Percentiles rank a stretch among this genome's conserved stretches.
These are phyloP conservation scores for Catotricha subobsoleta DNA, from an alignment of 2,888 invertebrate genomes.

Conservation along the genomic window DNA sequence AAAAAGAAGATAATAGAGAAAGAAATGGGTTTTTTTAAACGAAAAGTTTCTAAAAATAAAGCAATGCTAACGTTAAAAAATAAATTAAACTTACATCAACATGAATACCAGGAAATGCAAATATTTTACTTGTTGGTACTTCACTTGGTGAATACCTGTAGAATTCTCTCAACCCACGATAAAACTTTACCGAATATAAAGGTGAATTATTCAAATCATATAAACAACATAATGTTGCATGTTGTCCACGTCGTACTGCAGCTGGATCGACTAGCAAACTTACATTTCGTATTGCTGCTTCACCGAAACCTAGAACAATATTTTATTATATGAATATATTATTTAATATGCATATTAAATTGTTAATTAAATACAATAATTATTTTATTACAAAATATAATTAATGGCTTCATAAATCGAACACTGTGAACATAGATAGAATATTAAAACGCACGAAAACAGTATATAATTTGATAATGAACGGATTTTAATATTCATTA, in stretches of 20 bases:
- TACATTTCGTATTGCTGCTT: constrained; percentile 50
- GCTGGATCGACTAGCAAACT: constrained; percentile 50
- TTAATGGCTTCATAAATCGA: neutral
- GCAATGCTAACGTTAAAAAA: neutral
- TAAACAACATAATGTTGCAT: constrained; percentile 51
- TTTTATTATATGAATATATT: neutral
- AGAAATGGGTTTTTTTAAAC: neutral
- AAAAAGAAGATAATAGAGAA: neutral
- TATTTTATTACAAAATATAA: neutral
- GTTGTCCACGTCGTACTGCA: constrained; percentile 46
- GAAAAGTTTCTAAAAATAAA: neutral
- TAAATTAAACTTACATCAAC: constrained; percentile 54
- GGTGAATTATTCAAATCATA: constrained; percentile 60
- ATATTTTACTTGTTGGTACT: constrained; percentile 51
- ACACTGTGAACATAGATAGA: no score
- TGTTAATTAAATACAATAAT: neutral
- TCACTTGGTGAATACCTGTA: constrained; percentile 66
- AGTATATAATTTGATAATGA: no score
- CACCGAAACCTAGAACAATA: constrained; percentile 30
- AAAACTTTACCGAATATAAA: constrained; percentile 76
- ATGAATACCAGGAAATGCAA: constrained; percentile 52
- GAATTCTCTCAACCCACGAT: constrained; percentile 66
- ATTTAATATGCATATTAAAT: neutral
- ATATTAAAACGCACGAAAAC: no score
- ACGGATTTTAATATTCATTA: no score